A percentile compares a stretch with the other conserved stretches of the same genome.
These are phyloP conservation scores for Plutomurus gul DNA, from an alignment of 1,140 invertebrate genomes.

Conservation along the genomic window DNA sequence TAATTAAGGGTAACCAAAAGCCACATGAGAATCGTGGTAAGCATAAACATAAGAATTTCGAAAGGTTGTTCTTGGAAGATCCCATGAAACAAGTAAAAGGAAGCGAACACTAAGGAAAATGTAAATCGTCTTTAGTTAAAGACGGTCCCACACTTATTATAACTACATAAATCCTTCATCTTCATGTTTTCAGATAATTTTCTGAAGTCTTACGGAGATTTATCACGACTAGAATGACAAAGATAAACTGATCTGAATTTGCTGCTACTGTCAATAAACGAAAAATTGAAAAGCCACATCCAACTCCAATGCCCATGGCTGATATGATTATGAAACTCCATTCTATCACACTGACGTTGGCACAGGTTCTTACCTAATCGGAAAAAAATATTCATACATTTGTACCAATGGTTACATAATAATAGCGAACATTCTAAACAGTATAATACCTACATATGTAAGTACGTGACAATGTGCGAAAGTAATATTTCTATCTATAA, in stretches of 20 bases:
- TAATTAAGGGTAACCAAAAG: slow-evolving; percentile 49
- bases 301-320: slow-evolving; percentile 4
- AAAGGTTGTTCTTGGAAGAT: slow-evolving; percentile 51
- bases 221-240: slow-evolving; percentile 39
- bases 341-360: slow-evolving; percentile 37
- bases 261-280: slow-evolving; percentile 26
- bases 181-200: too few species aligned
- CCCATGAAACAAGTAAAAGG: slow-evolving; percentile 51
- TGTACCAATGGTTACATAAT: too few species aligned
- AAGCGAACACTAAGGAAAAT: slow-evolving; percentile 39
- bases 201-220: slow-evolving; percentile 42
- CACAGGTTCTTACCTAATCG: slow-evolving; percentile 45
- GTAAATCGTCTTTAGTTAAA: background rate
- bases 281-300: slow-evolving; percentile 36
- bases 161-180: too few species aligned
- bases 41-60: slow-evolving; percentile 42
- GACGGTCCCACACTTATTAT: background rate
- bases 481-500: background rate
- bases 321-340: slow-evolving; percentile 35
- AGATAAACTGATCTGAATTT: slow-evolving; percentile 36
- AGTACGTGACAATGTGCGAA: background rate
- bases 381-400: background rate
- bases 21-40: slow-evolving; percentile 38
- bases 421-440: too few species aligned
- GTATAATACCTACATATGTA: too few species aligned